Base-by-base conservation (phyloP, 2,888 invertebrate genomes). In the Drosophila putrida region DNA sequence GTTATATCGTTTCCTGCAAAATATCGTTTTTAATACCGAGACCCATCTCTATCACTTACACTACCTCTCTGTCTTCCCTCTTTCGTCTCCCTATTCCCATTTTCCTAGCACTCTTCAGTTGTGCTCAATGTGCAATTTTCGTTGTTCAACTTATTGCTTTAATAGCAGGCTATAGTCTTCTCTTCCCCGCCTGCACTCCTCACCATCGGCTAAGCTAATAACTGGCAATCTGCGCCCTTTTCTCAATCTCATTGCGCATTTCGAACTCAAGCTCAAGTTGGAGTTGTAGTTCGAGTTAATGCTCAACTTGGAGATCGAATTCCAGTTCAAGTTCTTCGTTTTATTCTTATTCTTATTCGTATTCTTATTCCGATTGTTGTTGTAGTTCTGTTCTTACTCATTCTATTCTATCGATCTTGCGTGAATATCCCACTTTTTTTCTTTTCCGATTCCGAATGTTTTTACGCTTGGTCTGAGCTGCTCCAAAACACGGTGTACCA, bases 351-450 rank as follows among this genome's bases (percentile, higher is more conserved):
- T 55, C 44, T 10, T 35, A 33, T n/a, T 13, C 36, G 15, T 10
- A 20, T 20, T 15, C 39, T 41, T 15, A 41, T 41, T 41, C 4
- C 1, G 15, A 4, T 41, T 20, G 39, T 41, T 41, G 20, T 10
- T 41, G 20, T 41, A 9, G n/a, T 50, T 36, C 39, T 55, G 35
- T 20, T 55, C 9, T 57, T 53, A 33, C 39, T 50, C 61, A 68
- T 63, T 63, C 76, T 72, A 35, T 80, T 87, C 87, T 87, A 85
- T 87, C 79, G 84, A 85, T 85, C 71, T 71, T 59, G 57, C 38
- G 31, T 27, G 15, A 60, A 54, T 36, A 28, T 41, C 33, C 44
- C 36, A 4, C 6, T 41, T 28, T 31, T 35, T 57, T 33, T 27
- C 38, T 51, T 39, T 44, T 43, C 50, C 20, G 20, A 20, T 20